Evolutionary conservation across 1,140 invertebrate species (phyloP).

Genomic region (Calephelis nemesis): DNA sequence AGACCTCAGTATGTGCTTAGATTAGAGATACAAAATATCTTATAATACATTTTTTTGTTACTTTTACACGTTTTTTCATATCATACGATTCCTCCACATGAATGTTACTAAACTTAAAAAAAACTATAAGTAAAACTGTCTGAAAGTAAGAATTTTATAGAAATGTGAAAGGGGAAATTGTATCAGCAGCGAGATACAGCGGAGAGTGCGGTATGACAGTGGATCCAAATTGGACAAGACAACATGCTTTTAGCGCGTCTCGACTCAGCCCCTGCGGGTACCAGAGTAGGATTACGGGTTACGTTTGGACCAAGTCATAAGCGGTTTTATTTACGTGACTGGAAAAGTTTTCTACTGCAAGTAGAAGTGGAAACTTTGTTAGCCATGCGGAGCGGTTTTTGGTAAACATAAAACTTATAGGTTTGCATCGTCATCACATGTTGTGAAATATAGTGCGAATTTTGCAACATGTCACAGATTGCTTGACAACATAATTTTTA

Average conservation of each 20-base stretch:
- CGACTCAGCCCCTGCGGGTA: conserved; percentile 49
- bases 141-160: conserved; percentile 34
- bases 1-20: too few species aligned
- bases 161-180: conserved; percentile 57
- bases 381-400: too few species aligned
- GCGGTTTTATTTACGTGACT: background rate
- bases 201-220: conserved; percentile 55
- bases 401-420: too few species aligned
- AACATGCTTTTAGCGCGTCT: conserved; percentile 70
- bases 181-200: conserved; percentile 42
- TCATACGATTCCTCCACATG: too few species aligned
- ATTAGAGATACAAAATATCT: too few species aligned
- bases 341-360: background rate
- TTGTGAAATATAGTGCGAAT: too few species aligned
- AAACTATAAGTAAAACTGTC: conserved; percentile 1
- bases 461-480: too few species aligned
- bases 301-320: conserved; percentile 36
- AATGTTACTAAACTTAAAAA: background rate
- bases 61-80: too few species aligned
- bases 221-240: conserved; percentile 64
- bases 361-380: background rate
- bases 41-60: too few species aligned
- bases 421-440: too few species aligned
- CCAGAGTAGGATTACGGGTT: conserved; percentile 53
- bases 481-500: too few species aligned